A percentile compares a stretch with the other conserved stretches of the same genome.
These are phyloP conservation scores for Apodemia duryi DNA, from an alignment of 2,888 invertebrate species.

Conservation along the genomic window DNA sequence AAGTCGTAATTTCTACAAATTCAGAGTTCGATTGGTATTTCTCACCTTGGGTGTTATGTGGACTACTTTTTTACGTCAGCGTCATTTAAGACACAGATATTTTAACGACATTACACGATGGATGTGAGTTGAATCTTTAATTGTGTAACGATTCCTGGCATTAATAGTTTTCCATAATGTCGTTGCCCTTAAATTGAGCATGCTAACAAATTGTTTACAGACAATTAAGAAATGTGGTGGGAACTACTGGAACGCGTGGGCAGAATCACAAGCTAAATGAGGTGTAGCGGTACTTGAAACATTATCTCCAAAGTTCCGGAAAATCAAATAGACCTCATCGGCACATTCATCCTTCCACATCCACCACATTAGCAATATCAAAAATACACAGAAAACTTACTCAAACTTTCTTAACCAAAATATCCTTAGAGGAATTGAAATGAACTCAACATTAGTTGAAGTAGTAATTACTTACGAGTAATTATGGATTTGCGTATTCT, in stretches of 20 bases:
- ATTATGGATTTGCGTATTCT: too few species aligned
- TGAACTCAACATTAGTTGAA: too few species aligned
- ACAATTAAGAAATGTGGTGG: slow-evolving; percentile 67
- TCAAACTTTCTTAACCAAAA: too few species aligned
- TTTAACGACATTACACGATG: slow-evolving; percentile 76
- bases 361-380: too few species aligned
- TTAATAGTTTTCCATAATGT: slow-evolving; percentile 56
- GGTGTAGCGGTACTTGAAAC: slow-evolving; percentile 57
- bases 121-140: slow-evolving; percentile 75
- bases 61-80: slow-evolving; percentile 61
- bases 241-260: slow-evolving; percentile 72
- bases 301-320: too few species aligned
- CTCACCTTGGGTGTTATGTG: slow-evolving; percentile 65
- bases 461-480: too few species aligned
- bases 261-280: slow-evolving; percentile 73
- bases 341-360: too few species aligned
- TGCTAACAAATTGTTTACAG: slow-evolving; percentile 70
- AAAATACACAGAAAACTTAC: too few species aligned
- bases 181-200: slow-evolving; percentile 74
- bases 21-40: slow-evolving; percentile 59
- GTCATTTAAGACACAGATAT: slow-evolving; percentile 75
- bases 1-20: slow-evolving; percentile 26
- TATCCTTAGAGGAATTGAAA: too few species aligned
- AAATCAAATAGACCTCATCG: too few species aligned
- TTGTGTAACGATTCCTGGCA: slow-evolving; percentile 56